These are phyloP conservation scores for Trimorus sp. DNA, from an alignment of 2,888 invertebrate genomes.

Conservation along the genomic window DNA sequence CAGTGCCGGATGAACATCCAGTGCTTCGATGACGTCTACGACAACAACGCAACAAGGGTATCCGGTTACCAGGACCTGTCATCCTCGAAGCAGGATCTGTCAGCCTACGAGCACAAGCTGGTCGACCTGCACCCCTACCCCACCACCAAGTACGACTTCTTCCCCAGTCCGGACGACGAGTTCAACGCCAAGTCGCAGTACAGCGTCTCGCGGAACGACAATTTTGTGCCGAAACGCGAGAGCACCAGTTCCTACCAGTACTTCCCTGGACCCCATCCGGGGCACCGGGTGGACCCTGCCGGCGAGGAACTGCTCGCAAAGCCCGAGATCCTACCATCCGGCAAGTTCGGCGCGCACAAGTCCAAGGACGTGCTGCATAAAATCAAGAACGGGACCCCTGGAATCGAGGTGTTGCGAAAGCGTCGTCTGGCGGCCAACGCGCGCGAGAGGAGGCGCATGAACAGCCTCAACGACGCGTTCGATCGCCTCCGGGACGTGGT, in stretches of 20 bases:
- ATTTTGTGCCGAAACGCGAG: constrained; percentile 59
- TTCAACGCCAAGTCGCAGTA: constrained; percentile 66
- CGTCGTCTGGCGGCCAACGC: constrained; percentile 88
- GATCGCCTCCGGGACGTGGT: constrained; percentile 88
- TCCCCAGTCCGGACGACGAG: constrained; percentile 62
- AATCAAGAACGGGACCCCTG: constrained; percentile 74
- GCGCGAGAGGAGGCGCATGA: constrained; percentile 88
- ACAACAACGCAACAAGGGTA: constrained; percentile 24
- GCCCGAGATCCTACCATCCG: constrained; percentile 22
- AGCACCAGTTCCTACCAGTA: constrained; percentile 43
- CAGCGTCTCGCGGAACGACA: constrained; percentile 64
- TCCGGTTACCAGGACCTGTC: constrained; percentile 34
- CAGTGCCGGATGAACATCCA: constrained; percentile 70
- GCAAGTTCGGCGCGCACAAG: constrained; percentile 68
- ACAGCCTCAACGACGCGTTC: constrained; percentile 89
- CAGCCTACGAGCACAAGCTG: constrained; percentile 38
- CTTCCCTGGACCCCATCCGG: constrained; percentile 66
- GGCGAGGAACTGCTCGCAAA: constrained; percentile 3
- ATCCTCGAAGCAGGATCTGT: constrained; percentile 36
- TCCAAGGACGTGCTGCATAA: constrained; percentile 72
- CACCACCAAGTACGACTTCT: constrained; percentile 66
- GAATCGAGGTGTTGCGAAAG: constrained; percentile 83
- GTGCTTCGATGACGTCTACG: constrained; percentile 68
- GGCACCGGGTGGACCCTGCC: constrained; percentile 63
- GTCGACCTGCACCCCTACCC: constrained; percentile 41